These are phyloP conservation scores for Nasonia vitripennis DNA, from an alignment of 1,140 invertebrate genomes.

Conservation along the genomic window DNA sequence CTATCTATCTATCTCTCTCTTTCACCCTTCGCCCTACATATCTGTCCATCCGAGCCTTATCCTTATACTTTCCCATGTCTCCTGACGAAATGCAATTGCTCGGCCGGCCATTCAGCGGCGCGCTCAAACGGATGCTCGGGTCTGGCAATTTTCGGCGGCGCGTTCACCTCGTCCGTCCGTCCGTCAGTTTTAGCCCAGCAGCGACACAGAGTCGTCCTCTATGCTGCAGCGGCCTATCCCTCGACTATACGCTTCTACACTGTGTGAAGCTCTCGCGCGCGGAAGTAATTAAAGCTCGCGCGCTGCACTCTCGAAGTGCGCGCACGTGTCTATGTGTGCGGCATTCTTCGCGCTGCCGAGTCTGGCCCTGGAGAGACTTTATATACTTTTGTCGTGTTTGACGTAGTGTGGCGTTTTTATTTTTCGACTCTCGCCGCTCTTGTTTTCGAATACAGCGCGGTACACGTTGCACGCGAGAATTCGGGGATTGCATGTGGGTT, in stretches of 20 bases:
- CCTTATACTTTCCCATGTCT: not conserved
- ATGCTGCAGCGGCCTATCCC: not conserved
- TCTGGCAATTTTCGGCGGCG: slow-evolving; percentile 33
- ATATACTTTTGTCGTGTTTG: not conserved
- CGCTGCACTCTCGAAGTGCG: not conserved
- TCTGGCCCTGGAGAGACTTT: not conserved
- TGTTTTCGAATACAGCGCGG: not conserved
- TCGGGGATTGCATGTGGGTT: too few relatives aligned
- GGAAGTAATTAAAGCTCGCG: slow-evolving; percentile 47
- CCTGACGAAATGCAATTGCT: slow-evolving; percentile 16
- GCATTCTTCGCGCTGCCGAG: slow-evolving; percentile 3
- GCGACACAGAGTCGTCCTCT: not conserved
- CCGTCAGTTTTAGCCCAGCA: not conserved
- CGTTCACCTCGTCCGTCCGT: not conserved
- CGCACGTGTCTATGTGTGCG: not conserved
- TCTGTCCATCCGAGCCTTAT: too few relatives aligned
- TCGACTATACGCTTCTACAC: too few relatives aligned
- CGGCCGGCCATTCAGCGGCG: slow-evolving; percentile 19
- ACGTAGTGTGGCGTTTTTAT: not conserved
- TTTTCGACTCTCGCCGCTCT: not conserved
- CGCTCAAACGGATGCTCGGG: slow-evolving; percentile 18
- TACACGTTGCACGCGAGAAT: too few relatives aligned
- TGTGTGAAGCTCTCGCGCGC: not conserved
- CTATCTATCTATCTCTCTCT: not conserved
- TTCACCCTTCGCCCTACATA: too few relatives aligned